These are phyloP conservation scores for Ormyrus thymus DNA, from an alignment of 2,888 invertebrate genomes.

Conservation along the genomic window DNA sequence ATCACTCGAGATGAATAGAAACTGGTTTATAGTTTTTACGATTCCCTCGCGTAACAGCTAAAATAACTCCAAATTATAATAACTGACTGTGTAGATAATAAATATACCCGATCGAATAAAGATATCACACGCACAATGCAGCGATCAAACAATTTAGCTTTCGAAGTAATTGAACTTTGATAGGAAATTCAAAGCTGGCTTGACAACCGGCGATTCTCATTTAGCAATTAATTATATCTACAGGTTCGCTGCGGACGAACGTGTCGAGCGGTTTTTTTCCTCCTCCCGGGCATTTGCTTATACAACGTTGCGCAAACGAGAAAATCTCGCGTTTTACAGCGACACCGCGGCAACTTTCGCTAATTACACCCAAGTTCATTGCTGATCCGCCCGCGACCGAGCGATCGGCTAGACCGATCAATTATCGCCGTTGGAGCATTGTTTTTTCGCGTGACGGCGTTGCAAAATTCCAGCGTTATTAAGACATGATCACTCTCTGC, in stretches of 20 bases:
- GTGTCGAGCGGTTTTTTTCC: neutral
- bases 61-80: no score
- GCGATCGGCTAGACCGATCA: neutral
- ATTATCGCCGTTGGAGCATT: neutral
- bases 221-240: constrained; percentile 20
- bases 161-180: no score
- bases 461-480: constrained; percentile 9
- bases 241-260: neutral
- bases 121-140: no score
- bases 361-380: constrained; percentile 35
- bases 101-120: no score
- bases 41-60: no score
- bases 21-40: no score
- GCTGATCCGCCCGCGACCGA: neutral
- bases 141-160: no score
- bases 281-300: neutral
- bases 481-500: neutral
- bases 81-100: no score
- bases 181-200: no score
- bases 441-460: neutral
- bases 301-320: constrained; percentile 4
- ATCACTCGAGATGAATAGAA: neutral
- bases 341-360: constrained; percentile 15
- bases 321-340: neutral
- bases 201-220: neutral